These are phyloP conservation scores for Agapornis canus DNA, from an alignment of 2,797 vertebrate genomes.

Conservation along the genomic window DNA sequence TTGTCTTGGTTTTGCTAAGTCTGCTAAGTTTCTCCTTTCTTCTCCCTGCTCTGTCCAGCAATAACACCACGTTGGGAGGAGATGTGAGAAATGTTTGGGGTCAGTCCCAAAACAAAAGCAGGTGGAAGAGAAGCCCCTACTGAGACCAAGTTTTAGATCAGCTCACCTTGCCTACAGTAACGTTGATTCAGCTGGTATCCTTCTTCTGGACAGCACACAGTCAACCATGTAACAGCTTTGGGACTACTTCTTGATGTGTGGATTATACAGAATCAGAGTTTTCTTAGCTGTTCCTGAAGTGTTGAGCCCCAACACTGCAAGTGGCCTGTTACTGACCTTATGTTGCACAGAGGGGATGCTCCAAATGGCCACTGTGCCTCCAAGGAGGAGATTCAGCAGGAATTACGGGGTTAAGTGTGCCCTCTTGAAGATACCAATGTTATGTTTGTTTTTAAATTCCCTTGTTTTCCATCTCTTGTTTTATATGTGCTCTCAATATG, in stretches of 20 bases:
- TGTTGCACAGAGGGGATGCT: background rate
- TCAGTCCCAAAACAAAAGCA: slow-evolving; percentile 17
- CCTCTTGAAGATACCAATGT: slow-evolving; percentile 27
- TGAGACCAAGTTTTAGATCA: slow-evolving; percentile 50
- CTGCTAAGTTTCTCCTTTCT: slow-evolving; percentile 27
- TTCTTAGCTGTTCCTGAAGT: slow-evolving; percentile 10
- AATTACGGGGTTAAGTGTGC: slow-evolving; percentile 36
- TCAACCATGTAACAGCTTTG: background rate
- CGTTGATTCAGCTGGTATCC: slow-evolving; percentile 20
- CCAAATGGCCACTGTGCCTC: background rate
- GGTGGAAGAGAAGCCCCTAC: slow-evolving; percentile 42
- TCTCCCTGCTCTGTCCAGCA: slow-evolving; percentile 64
- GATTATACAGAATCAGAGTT: background rate
- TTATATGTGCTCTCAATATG: slow-evolving; percentile 62
- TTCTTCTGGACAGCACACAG: slow-evolving; percentile 18
- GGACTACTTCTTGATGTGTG: background rate
- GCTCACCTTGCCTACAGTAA: slow-evolving; percentile 52
- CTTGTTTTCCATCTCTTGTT: slow-evolving; percentile 64
- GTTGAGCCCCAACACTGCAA: background rate
- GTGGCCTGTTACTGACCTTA: background rate
- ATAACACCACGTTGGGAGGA: slow-evolving; percentile 54
- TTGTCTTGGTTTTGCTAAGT: background rate
- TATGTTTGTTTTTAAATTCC: slow-evolving; percentile 26
- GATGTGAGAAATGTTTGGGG: background rate
- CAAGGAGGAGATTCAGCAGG: background rate